A percentile compares a stretch with the other conserved stretches of the same genome.
phyloP scores from a whole-genome alignment of 1,140 invertebrate species.

The Drosophila bocki region DNA sequence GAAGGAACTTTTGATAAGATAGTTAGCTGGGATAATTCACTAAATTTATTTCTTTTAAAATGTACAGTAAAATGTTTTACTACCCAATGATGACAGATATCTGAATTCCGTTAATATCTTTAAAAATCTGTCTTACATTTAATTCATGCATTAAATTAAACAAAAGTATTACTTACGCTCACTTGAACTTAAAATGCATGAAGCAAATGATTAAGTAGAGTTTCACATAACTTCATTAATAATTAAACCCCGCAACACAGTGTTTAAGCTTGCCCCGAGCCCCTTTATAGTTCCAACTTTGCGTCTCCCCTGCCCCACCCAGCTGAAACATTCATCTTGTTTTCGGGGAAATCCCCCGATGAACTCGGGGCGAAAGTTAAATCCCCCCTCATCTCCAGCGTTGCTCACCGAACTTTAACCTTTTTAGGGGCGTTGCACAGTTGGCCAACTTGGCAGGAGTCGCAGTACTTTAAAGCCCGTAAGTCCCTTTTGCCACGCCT shows the following conservation, averaged over 20 bases:
- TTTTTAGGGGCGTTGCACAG: conserved; percentile 38
- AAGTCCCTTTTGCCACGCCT: conserved; percentile 29
- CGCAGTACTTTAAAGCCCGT: conserved; percentile 31
- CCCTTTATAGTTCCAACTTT: conserved; percentile 36
- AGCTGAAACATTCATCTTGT: conserved; percentile 17
- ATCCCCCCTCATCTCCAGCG: background rate
- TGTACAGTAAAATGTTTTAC: too few species aligned
- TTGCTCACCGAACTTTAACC: conserved; percentile 59
- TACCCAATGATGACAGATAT: background rate
- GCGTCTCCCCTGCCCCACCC: background rate
- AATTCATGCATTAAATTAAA: background rate
- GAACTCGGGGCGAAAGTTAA: conserved; percentile 30
- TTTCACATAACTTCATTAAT: conserved; percentile 36
- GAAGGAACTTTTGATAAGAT: conserved; percentile 12
- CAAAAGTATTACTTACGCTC: background rate
- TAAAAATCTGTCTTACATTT: background rate
- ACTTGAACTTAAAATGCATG: background rate
- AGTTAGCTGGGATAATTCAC: background rate
- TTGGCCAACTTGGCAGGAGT: conserved; percentile 19
- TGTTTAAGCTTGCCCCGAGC: conserved; percentile 14
- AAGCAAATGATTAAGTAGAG: conserved; percentile 17
- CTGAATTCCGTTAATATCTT: background rate
- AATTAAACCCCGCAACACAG: conserved; percentile 30
- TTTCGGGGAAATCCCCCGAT: conserved; percentile 27
- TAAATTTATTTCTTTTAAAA: too few species aligned